These are phyloP conservation scores for Anticlea derivata DNA, from an alignment of 2,888 invertebrate species.

Conservation along the genomic window DNA sequence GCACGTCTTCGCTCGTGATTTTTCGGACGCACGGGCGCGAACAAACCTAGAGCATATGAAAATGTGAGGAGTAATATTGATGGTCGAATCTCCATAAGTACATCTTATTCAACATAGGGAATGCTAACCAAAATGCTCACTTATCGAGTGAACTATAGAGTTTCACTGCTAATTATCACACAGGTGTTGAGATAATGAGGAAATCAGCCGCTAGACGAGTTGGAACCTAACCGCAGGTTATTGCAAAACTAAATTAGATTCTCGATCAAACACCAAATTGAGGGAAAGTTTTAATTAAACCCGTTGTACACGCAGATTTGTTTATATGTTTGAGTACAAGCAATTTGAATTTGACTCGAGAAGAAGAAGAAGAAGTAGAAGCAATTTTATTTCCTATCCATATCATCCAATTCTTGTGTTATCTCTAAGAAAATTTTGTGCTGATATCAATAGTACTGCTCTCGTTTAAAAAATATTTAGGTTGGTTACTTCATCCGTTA, in stretches of 20 bases:
- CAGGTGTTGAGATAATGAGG: constrained; percentile 20
- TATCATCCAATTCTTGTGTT: too few relatives aligned
- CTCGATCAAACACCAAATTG: constrained; percentile 10
- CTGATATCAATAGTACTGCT: neutral
- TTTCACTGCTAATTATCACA: constrained; percentile 19
- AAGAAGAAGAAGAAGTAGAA: too few relatives aligned
- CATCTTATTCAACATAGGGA: neutral
- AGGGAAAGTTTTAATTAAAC: constrained; percentile 9
- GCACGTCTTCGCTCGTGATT: too few relatives aligned
- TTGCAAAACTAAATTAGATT: constrained; percentile 15
- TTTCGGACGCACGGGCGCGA: too few relatives aligned
- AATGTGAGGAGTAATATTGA: too few relatives aligned
- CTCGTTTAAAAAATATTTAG: neutral
- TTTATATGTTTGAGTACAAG: too few relatives aligned
- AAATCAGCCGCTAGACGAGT: neutral
- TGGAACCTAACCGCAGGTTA: constrained; percentile 9
- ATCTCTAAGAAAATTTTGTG: too few relatives aligned
- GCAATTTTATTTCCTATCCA: too few relatives aligned
- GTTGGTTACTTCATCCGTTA: neutral
- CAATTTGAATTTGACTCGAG: too few relatives aligned
- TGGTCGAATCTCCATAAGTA: too few relatives aligned
- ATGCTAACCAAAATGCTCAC: constrained; percentile 2
- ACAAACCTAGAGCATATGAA: too few relatives aligned
- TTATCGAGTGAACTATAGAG: neutral
- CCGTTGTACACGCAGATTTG: neutral